Conservation (phyloP, 2,888 invertebrate genomes). For the Pimpla rufipes region DNA sequence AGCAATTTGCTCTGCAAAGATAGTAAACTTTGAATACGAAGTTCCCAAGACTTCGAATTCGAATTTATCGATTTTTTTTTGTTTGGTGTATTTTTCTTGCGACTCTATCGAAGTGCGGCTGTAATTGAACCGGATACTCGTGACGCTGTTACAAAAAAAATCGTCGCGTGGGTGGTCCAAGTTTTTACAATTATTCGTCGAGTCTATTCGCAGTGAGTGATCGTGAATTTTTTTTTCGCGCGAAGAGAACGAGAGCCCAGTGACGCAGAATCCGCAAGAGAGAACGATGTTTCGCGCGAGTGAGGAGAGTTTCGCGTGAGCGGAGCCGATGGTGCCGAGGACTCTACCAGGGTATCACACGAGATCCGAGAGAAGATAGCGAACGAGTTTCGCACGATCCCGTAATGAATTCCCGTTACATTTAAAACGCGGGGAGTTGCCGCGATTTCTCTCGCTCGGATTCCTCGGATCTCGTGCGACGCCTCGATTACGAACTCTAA, state of each 20-base stretch:
- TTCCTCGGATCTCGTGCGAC: constrained; percentile 30
- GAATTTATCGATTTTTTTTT: neutral
- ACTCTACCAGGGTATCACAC: constrained; percentile 43
- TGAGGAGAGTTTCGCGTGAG: constrained; percentile 13
- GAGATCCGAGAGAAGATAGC: constrained; percentile 60
- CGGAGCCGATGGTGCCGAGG: constrained; percentile 30
- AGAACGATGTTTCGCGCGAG: constrained; percentile 9
- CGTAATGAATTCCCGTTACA: constrained; percentile 59
- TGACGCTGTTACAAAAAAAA: constrained; percentile 55
- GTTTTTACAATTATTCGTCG: constrained; percentile 30
- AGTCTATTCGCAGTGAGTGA: constrained; percentile 45
- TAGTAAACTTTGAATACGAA: neutral
- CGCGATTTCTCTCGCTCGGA: neutral
- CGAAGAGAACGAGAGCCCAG: constrained; percentile 11
- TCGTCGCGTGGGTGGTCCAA: constrained; percentile 78
- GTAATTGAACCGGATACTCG: constrained; percentile 78
- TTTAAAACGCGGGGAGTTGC: constrained; percentile 43
- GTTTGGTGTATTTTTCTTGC: constrained; percentile 22
- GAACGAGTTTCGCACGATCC: constrained; percentile 59
- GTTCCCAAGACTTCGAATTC: neutral
- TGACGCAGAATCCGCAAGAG: constrained; percentile 13
- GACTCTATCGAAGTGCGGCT: constrained; percentile 79
- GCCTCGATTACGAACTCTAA: constrained; percentile 7
- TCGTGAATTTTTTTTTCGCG: constrained; percentile 9
- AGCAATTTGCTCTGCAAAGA: neutral